Evolutionary conservation across 2,888 invertebrate genomes (phyloP).

Genomic region (Mythimna impura): DNA sequence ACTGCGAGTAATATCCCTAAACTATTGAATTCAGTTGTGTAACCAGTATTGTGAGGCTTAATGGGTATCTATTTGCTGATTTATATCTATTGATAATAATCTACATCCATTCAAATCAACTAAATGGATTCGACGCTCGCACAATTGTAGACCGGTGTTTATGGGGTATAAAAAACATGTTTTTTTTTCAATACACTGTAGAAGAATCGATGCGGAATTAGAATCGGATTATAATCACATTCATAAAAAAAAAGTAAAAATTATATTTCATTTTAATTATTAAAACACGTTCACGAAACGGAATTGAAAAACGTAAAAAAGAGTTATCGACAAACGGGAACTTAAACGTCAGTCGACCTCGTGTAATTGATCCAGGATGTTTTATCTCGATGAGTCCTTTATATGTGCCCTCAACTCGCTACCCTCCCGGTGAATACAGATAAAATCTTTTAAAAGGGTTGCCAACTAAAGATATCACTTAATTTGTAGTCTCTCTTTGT

Average conservation of each 20-base stretch:
- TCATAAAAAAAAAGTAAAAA: slow-evolving; percentile 55
- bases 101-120: slow-evolving; percentile 79
- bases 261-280: slow-evolving; percentile 59
- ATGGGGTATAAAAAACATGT: slow-evolving; percentile 69
- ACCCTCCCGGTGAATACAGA: slow-evolving; percentile 86
- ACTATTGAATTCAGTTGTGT: slow-evolving; percentile 74
- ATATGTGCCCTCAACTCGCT: slow-evolving; percentile 86
- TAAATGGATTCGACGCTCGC: slow-evolving; percentile 78
- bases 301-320: slow-evolving; percentile 75
- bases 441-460: slow-evolving; percentile 90
- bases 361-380: slow-evolving; percentile 89
- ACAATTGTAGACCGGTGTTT: slow-evolving; percentile 76
- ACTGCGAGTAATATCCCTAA: slow-evolving; percentile 59
- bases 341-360: slow-evolving; percentile 84
- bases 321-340: slow-evolving; percentile 82
- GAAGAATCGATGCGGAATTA: slow-evolving; percentile 71
- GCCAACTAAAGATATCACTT: slow-evolving; percentile 90
- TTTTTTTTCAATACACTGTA: slow-evolving; percentile 65
- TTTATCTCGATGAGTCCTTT: slow-evolving; percentile 89
- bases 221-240: slow-evolving; percentile 72
- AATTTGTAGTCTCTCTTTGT: slow-evolving; percentile 90
- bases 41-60: slow-evolving; percentile 76
- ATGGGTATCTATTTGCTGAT: slow-evolving; percentile 83
- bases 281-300: slow-evolving; percentile 68
- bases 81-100: slow-evolving; percentile 82